Conservation (phyloP, 1,140 invertebrate genomes). For the Schlechtendalia chinensis region DNA sequence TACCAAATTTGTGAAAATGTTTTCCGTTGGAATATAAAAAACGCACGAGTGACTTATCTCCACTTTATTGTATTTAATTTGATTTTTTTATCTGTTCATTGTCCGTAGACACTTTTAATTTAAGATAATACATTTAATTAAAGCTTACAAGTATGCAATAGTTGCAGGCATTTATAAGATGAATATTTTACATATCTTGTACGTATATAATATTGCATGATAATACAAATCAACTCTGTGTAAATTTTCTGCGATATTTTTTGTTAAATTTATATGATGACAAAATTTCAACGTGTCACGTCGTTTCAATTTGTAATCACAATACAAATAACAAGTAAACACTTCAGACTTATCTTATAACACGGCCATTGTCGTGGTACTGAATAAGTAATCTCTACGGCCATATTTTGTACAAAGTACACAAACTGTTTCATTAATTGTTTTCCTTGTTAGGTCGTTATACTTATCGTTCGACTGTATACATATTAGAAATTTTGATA, state of each 20-base stretch:
- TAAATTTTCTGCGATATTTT: background rate
- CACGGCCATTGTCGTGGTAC: background rate
- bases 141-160: too few relatives aligned
- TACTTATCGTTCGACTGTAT: background rate
- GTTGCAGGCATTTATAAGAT: too few relatives aligned
- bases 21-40: too few relatives aligned
- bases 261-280: background rate
- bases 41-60: too few relatives aligned
- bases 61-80: too few relatives aligned
- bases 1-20: too few relatives aligned
- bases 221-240: too few relatives aligned
- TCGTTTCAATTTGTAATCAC: background rate
- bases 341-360: conserved; percentile 1
- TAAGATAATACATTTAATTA: too few relatives aligned
- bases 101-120: too few relatives aligned
- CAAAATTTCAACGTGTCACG: background rate
- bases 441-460: background rate
- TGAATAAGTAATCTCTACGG: background rate
- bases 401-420: conserved; percentile 11
- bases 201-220: too few relatives aligned
- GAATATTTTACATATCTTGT: too few relatives aligned
- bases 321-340: conserved; percentile 18
- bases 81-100: too few relatives aligned
- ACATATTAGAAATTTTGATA: background rate
- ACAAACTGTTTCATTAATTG: conserved; percentile 4